Evolutionary conservation across 2,113 vertebrate genomes (phyloP).

Genomic region (Tetraodon nigroviridis): DNA sequence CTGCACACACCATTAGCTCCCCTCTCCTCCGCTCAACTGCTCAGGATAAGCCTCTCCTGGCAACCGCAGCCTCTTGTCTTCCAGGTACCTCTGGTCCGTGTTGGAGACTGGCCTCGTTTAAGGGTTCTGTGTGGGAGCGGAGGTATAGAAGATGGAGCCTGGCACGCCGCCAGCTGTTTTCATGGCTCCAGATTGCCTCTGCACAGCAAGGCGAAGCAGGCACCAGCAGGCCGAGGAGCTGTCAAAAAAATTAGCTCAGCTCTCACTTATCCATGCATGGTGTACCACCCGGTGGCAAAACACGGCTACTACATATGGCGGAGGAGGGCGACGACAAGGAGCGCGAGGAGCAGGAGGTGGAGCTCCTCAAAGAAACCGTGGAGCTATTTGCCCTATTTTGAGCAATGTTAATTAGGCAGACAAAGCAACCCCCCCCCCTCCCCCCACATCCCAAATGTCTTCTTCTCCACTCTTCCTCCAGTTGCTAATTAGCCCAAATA

Average conservation of each 20-base stretch:
- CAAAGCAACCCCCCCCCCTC: constrained; percentile 60
- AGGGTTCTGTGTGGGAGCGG: constrained; percentile 50
- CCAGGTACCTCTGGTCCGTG: constrained; percentile 27
- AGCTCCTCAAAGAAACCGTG: constrained; percentile 24
- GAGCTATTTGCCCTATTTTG: constrained; percentile 60
- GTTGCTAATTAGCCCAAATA: constrained; percentile 71
- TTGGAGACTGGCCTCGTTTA: constrained; percentile 33
- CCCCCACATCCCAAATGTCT: constrained; percentile 61
- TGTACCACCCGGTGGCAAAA: constrained; percentile 90
- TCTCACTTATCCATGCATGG: constrained; percentile 78
- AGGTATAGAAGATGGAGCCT: constrained; percentile 51
- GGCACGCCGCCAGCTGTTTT: constrained; percentile 66
- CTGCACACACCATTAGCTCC: neutral
- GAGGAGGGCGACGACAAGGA: constrained; percentile 40
- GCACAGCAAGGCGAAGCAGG: constrained; percentile 68
- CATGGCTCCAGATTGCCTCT: constrained; percentile 74
- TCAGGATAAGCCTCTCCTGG: too few relatives aligned
- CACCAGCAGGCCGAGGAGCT: constrained; percentile 68
- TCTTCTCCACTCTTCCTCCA: constrained; percentile 64
- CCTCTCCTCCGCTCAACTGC: neutral
- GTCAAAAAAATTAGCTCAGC: constrained; percentile 70
- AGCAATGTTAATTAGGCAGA: constrained; percentile 72
- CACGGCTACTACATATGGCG: constrained; percentile 77
- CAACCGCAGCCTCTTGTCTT: constrained; percentile 7
- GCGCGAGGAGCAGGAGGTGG: constrained; percentile 43